Percentiles rank a stretch among this genome's conserved stretches.
phyloP scores from a whole-genome alignment of 1,140 invertebrate genomes.

The Drosophila paulistorum region DNA sequence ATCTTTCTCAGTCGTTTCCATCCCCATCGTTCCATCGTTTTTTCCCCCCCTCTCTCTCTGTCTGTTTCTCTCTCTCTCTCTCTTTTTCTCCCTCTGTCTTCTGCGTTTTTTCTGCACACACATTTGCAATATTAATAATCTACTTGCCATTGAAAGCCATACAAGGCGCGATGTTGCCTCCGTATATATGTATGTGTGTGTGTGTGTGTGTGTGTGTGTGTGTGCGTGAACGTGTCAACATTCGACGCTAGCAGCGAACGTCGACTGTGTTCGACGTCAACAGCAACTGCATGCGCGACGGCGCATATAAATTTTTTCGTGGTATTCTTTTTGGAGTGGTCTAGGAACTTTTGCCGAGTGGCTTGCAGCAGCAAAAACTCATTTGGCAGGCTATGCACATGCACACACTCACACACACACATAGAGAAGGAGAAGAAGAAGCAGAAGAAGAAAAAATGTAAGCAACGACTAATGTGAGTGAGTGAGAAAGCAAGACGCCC shows the following conservation, averaged over 20 bases:
- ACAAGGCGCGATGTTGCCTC: conserved; percentile 69
- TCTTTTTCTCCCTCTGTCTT: background rate
- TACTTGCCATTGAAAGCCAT: conserved; percentile 79
- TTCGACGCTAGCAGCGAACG: conserved; percentile 64
- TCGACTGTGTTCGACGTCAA: conserved; percentile 25
- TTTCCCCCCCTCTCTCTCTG: background rate
- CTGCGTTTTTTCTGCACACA: conserved; percentile 18
- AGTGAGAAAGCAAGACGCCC: background rate
- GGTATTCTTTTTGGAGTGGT: conserved; percentile 77
- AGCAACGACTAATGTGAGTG: background rate
- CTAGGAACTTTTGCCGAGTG: conserved; percentile 80
- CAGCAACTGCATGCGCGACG: conserved; percentile 73
- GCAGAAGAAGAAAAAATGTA: conserved; percentile 22
- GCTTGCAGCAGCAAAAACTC: conserved; percentile 50
- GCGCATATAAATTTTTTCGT: conserved; percentile 74
- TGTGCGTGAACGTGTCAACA: conserved; percentile 69
- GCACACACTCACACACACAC: background rate
- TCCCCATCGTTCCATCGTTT: too few species aligned
- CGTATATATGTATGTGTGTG: background rate
- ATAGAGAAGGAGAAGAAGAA: conserved; percentile 28
- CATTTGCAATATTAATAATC: conserved; percentile 79
- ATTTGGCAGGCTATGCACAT: conserved; percentile 53
- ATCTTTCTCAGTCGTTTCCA: background rate
- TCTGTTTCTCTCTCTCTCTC: conserved; percentile 5
- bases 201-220: background rate